phyloP scores from a whole-genome alignment of 2,113 vertebrate species.

The Tretioscincus oriximinensis region DNA sequence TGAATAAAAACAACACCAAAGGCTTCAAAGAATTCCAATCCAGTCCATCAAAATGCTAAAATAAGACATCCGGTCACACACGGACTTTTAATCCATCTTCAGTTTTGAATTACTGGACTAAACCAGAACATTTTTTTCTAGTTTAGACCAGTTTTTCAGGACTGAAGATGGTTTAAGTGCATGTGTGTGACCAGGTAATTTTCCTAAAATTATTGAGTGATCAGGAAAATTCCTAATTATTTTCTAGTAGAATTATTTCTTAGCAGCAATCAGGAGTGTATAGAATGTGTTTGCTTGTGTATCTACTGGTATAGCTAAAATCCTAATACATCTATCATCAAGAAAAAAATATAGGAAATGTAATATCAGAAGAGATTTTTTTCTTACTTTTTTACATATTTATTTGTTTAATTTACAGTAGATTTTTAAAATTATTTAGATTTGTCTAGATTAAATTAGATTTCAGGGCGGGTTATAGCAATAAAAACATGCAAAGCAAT shows the following conservation, averaged over 20 bases:
- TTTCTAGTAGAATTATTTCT: neutral
- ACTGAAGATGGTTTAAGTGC: too few species aligned
- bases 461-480: too few species aligned
- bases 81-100: too few species aligned
- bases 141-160: too few species aligned
- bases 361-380: neutral
- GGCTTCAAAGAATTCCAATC: neutral
- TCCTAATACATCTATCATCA: neutral
- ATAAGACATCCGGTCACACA: neutral
- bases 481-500: too few species aligned
- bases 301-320: neutral
- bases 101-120: too few species aligned
- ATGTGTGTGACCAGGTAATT: neutral
- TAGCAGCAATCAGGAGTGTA: neutral
- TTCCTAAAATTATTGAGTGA: neutral
- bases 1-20: neutral
- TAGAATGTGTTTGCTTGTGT: neutral
- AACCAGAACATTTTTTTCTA: too few species aligned
- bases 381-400: neutral
- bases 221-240: neutral
- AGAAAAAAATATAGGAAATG: neutral
- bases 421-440: too few species aligned
- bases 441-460: too few species aligned
- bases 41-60: neutral
- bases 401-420: neutral